Base-by-base conservation (phyloP, 1,140 invertebrate species). In the Trachelipus rathkii region DNA sequence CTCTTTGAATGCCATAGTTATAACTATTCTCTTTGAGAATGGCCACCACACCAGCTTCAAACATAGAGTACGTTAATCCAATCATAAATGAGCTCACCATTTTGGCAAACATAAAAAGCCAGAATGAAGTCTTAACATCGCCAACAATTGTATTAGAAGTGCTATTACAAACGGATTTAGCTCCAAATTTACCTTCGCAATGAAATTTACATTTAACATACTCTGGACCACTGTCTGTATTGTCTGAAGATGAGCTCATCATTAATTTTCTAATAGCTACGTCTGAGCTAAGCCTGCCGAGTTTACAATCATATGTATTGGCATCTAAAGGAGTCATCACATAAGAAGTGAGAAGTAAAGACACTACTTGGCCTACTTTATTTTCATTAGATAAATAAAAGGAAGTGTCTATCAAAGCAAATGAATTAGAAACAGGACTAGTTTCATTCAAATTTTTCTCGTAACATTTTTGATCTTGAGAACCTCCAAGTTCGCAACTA, bases 1-100 rank as follows among this genome's bases (percentile, higher is more conserved):
- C 74, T 24, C 79, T 73, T 68, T 81, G 79, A 0, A 81, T 76
- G 2, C 79, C 79, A 69, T 81, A 81, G 71, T 81, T 77, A 46
- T 78, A 74, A 24, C 75, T 77, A 44, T 70, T 72, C 46, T 81
- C 77, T 44, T 75, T 78, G 2, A 81, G 77, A 24, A 81, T 74
- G 15, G 79, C 79, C 33, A 81, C 71, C 13, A 33, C 71, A 4
- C 73, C 24, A 33, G 69, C 73, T 67, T 75, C 73, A 33, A 75
- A 75, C 73, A 75, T 43, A 23, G 77, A 78, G 53, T 81, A 81
- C 15, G 80, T 77, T 13, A 81, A 71, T n/a, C 77, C 77, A 10
- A 75, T 79, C 44, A 75, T 53, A 23, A 81, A 71, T 13, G 73
- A 72, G n/a, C 53, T 45, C 11, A 77, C 44, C 24, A 79, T 68